Percentiles rank a stretch among this genome's conserved stretches.
phyloP scores from a whole-genome alignment of 1,140 invertebrate species.

The Epicauta chinensis region DNA sequence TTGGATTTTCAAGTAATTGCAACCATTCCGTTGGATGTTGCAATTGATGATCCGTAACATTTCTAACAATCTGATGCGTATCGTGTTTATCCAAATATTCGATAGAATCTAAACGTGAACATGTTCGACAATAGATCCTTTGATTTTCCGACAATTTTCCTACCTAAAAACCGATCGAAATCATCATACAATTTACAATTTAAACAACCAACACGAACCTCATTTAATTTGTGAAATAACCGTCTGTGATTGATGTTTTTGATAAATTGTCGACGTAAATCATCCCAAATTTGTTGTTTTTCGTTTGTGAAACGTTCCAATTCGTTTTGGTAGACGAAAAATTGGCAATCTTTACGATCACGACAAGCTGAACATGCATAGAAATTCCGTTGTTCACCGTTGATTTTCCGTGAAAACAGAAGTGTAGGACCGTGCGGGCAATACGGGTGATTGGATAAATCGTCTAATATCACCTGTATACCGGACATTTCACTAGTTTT shows the following conservation, averaged over 20 bases:
- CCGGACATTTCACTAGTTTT: constrained; percentile 10
- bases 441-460: constrained; percentile 45
- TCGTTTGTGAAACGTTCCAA: constrained; percentile 19
- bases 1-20: constrained; percentile 54
- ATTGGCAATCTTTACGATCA: constrained; percentile 64
- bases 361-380: constrained; percentile 76
- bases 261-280: constrained; percentile 48
- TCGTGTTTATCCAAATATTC: constrained; percentile 45
- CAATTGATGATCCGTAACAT: constrained; percentile 47
- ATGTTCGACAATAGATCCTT: constrained; percentile 58
- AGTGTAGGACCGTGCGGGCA: constrained; percentile 63
- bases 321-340: constrained; percentile 55
- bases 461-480: constrained; percentile 26
- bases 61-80: constrained; percentile 44
- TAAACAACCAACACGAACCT: no score
- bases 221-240: constrained; percentile 46
- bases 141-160: constrained; percentile 40
- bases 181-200: constrained; percentile 20
- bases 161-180: constrained; percentile 32
- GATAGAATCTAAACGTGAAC: constrained; percentile 50
- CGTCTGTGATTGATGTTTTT: constrained; percentile 47
- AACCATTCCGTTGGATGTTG: constrained; percentile 53
- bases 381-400: constrained; percentile 45
- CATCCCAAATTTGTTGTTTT: constrained; percentile 42
- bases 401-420: constrained; percentile 50